These are phyloP conservation scores for Halcyon leucocephala DNA, from an alignment of 2,797 vertebrate genomes.

Conservation along the genomic window DNA sequence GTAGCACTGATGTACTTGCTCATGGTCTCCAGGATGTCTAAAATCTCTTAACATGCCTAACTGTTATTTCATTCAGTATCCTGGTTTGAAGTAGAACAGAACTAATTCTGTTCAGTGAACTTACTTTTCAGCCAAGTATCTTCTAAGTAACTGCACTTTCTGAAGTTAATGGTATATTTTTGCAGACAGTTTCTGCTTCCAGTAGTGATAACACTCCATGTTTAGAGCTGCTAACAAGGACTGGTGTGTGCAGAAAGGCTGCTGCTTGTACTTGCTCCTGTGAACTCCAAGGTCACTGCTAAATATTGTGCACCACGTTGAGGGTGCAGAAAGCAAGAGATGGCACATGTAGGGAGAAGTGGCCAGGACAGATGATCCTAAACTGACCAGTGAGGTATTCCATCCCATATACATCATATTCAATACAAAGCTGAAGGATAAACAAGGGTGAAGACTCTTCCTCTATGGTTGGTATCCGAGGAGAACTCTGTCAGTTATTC, in stretches of 20 bases:
- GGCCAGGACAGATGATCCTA: background rate
- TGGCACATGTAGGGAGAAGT: background rate
- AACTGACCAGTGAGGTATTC: background rate
- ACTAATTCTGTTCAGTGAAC: background rate
- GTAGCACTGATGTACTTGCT: background rate
- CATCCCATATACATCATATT: background rate
- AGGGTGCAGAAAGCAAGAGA: background rate
- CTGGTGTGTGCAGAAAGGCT: background rate
- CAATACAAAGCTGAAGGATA: background rate
- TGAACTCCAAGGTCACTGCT: background rate
- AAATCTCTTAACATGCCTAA: background rate
- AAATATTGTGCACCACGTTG: background rate
- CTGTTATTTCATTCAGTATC: background rate
- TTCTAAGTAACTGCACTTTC: background rate
- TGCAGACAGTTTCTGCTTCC: background rate
- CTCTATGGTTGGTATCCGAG: background rate
- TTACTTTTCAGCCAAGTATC: background rate
- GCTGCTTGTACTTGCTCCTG: background rate
- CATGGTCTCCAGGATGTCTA: background rate
- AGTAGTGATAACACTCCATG: background rate
- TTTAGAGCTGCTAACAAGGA: background rate
- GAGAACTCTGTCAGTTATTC: background rate
- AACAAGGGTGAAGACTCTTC: background rate
- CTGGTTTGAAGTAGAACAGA: background rate
- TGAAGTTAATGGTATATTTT: background rate